phyloP scores from a whole-genome alignment of 2,113 vertebrate genomes.

The Pseudopodoces humilis region DNA sequence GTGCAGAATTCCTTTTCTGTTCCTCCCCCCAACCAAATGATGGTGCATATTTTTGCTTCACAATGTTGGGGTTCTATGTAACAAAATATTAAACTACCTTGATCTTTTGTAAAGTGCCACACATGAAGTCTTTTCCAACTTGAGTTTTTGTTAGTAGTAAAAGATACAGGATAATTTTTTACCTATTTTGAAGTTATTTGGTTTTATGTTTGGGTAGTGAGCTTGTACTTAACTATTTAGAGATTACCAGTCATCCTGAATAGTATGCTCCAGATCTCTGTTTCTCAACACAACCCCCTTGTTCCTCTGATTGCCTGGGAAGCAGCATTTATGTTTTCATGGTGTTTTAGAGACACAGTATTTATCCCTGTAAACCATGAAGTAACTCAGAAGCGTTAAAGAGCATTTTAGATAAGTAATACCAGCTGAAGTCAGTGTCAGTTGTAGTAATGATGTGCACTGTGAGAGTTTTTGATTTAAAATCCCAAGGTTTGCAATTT shows the following conservation, averaged over 20 bases:
- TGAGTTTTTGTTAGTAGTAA: background rate
- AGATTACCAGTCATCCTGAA: background rate
- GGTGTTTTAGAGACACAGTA: background rate
- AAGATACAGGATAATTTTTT: background rate
- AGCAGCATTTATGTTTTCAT: background rate
- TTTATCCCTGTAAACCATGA: background rate
- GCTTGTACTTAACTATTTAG: background rate
- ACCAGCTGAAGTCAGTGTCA: background rate
- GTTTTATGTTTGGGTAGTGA: background rate
- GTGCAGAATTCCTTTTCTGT: background rate
- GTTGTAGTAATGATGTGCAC: background rate
- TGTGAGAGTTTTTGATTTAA: background rate
- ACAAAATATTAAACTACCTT: background rate
- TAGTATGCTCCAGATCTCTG: background rate
- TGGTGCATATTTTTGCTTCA: background rate
- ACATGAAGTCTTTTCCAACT: background rate
- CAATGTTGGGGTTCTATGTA: background rate
- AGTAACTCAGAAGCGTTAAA: background rate
- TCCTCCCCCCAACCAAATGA: rapidly evolving
- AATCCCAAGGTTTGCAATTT: background rate
- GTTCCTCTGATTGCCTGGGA: background rate
- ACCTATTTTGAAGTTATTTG: background rate
- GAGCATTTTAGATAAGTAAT: background rate
- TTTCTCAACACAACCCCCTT: background rate
- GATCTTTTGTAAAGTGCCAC: background rate